Base-by-base conservation (phyloP, 2,797 vertebrate species). In the Eidolon dupreanum region DNA sequence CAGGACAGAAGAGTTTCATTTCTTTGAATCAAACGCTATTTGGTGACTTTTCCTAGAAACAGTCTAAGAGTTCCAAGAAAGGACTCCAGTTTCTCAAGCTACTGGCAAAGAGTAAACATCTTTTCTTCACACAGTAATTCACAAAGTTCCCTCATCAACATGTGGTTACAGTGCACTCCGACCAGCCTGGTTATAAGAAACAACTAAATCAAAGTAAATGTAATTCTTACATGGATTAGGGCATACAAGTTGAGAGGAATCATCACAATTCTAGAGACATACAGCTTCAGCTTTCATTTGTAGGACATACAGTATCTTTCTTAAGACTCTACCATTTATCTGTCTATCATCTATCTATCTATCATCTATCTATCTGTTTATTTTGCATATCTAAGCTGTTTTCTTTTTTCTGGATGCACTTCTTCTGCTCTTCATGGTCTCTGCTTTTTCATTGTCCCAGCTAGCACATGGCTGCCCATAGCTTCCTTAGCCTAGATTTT, bases 11-110 rank as follows among this genome's bases (percentile, higher is more conserved):
- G 66, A 63, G 36, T 87, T 79, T 90, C 82, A 97, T 91, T 96
- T 96, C 89, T 49, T 81, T 89, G n/a, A 93, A 84, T 91, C 66
- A 89, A 77, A 81, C 94, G 51, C 51, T 86, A 57, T 70, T 75
- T 70, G 70, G 12, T 91, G 65, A 63, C 70, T 77, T 93, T 95
- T 86, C 81, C 81, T 96, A 65, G 86, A 96, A 97, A 83, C 3
- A 74, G 24, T 55, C 59, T 31, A 36, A 70, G 38, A 59, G 31
- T 90, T 93, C 61, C 55, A 78, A 63, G 92, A 93, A 95, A 65
- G 22, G 22, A 81, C 82, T 94, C 55, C 53, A 65, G 46, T 79
- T 81, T 95, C 46, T 61, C 33, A 88, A 90, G 66, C 46, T 90
- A 31, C 65, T 86, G 49, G 20, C 78, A 81, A 87, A 78, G 63